Evolutionary conservation across 2,113 vertebrate species (phyloP), one percentile per base, ranked within the genome.

Genomic region (Cochlearius cochlearius): DNA sequence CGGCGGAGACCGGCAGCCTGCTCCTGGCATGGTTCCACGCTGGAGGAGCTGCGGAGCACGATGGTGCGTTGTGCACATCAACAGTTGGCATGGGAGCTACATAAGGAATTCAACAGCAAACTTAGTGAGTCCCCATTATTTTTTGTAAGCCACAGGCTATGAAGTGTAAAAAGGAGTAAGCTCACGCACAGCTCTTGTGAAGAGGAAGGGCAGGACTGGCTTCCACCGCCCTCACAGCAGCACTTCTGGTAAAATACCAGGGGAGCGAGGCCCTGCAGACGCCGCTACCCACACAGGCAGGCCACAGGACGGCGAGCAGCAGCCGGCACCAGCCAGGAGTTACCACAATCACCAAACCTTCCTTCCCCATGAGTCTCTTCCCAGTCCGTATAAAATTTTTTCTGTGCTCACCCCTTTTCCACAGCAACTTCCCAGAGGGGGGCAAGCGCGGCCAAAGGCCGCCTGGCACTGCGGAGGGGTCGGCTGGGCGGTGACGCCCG

Each of bases 21-120:
- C 5, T 88, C 77, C 38, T 27, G 71, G 20, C 39, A 38, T 2
- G 1, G 5, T 5, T 34, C 2, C 4, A 4, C 0, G 0, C 21
- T 5, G 63, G 29, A 43, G 10, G 49, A 27, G 29, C 50, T 5
- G 18, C 5, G 25, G 38, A 23, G 12, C 56, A 60, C 20, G 15
- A 0, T 3, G 50, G 22, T 7, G 16, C 11, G 6, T 21, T 29
- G 38, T 10, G 11, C 1, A 0, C 0, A 2, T 15, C 3, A 41
- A 15, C n/a, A 36, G 10, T 5, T 10, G 47, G 22, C 56, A 20
- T 18, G 19, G 43, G 29, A 76, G n/a, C 49, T 66, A 30, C 2
- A 0, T 11, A 21, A 30, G 30, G 7, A 74, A 73, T 3, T n/a
- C 2, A 10, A 26, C 4, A 50, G n/a, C 18, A 58, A 83, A 9